A percentile compares a stretch with the other conserved stretches of the same genome.
These are phyloP conservation scores for Geotrypetes seraphini DNA, from an alignment of 2,797 vertebrate genomes.

Conservation along the genomic window DNA sequence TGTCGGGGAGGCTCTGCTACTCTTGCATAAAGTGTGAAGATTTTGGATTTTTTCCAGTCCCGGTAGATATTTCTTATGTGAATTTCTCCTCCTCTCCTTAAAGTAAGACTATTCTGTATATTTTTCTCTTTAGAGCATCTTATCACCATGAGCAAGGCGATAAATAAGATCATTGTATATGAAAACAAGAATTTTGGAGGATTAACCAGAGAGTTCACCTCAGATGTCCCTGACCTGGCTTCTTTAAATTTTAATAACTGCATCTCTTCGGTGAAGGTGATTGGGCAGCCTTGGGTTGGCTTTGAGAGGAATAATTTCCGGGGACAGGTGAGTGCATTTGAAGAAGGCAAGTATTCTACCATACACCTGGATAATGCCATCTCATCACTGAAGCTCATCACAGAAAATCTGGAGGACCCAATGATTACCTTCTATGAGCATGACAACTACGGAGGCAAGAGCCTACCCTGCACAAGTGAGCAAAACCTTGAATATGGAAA, in stretches of 20 bases:
- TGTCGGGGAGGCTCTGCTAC: too few species aligned
- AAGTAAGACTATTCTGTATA: too few species aligned
- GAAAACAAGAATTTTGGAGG: conserved; percentile 26
- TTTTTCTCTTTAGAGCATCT: too few species aligned
- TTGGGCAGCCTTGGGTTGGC: conserved; percentile 39
- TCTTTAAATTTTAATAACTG: conserved; percentile 39
- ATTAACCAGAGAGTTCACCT: conserved; percentile 38
- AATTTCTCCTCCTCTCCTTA: too few species aligned
- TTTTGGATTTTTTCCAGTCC: too few species aligned
- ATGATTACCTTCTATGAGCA: conserved; percentile 36
- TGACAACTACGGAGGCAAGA: conserved; percentile 23
- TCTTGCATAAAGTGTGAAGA: too few species aligned
- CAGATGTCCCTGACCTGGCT: conserved; percentile 19
- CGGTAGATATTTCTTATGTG: too few species aligned
- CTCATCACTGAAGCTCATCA: conserved; percentile 27
- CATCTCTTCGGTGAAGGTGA: conserved; percentile 36
- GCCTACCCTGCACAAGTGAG: conserved; percentile 35
- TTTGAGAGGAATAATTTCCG: conserved; percentile 23
- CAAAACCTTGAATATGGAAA: conserved; percentile 33
- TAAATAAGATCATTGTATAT: conserved; percentile 27
- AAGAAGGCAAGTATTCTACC: conserved; percentile 28
- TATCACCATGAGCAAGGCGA: too few species aligned
- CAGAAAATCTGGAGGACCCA: conserved; percentile 30
- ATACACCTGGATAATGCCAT: conserved; percentile 26
- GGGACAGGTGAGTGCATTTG: conserved; percentile 3